These are phyloP conservation scores for Globodera ellingtonae DNA, from an alignment of 1,140 invertebrate species.

Conservation along the genomic window DNA sequence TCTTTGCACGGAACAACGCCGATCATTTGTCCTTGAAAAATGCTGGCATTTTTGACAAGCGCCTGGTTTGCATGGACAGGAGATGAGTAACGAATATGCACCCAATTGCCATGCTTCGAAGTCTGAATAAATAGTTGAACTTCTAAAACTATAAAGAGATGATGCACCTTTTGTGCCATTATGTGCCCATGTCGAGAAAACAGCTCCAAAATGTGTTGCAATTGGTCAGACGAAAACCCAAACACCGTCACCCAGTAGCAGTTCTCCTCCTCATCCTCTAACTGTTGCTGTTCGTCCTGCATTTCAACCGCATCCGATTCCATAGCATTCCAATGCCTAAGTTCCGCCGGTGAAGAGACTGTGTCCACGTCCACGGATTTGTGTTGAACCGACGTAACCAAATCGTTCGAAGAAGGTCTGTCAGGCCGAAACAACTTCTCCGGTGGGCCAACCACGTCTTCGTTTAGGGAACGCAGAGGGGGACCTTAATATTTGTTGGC, in stretches of 20 bases:
- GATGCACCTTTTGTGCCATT: constrained; percentile 49
- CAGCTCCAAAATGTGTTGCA: constrained; percentile 37
- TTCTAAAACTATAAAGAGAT: constrained; percentile 13
- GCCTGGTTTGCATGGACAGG: constrained; percentile 47
- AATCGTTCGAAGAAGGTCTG: constrained; percentile 7
- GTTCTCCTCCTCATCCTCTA: constrained; percentile 16
- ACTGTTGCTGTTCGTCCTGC: constrained; percentile 5
- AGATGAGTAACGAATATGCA: constrained; percentile 50
- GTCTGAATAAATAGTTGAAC: constrained; percentile 32
- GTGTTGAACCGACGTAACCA: constrained; percentile 4
- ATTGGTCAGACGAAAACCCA: constrained; percentile 42
- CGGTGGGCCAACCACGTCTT: constrained; percentile 46
- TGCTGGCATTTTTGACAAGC: constrained; percentile 38
- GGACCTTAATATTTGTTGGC: constrained; percentile 38
- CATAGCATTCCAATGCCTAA: background rate
- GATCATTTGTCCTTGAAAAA: constrained; percentile 38
- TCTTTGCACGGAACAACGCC: constrained; percentile 49
- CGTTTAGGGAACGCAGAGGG: constrained; percentile 42
- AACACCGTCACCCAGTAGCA: constrained; percentile 51
- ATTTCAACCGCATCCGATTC: constrained; percentile 8
- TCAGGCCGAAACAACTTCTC: constrained; percentile 34
- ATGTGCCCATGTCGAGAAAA: constrained; percentile 48
- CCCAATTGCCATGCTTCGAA: constrained; percentile 45
- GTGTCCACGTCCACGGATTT: constrained; percentile 2
- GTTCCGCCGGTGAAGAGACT: background rate